Evolutionary conservation across 37 sponge, comb jelly and placozoan species (phyloP).

Genomic region (Beroe forskalii): DNA sequence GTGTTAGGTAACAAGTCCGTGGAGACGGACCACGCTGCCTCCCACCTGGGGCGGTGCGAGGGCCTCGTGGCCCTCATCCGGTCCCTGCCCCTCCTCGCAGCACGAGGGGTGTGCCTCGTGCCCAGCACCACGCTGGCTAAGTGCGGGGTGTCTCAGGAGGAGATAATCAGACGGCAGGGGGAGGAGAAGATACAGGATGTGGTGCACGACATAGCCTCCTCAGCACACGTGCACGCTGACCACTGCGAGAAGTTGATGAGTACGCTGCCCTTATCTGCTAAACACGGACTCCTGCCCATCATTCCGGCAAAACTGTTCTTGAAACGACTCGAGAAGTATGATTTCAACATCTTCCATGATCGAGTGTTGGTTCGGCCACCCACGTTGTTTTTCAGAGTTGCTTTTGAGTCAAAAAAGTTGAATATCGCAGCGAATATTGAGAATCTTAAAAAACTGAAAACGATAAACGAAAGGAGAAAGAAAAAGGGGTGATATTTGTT

Average conservation of each 20-base stretch:
- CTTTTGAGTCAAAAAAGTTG: neutral
- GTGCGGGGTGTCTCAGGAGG: constrained; percentile 17
- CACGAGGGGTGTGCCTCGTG: neutral
- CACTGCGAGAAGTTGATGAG: neutral
- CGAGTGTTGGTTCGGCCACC: neutral
- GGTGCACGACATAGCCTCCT: constrained; percentile 39
- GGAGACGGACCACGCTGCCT: constrained; percentile 38
- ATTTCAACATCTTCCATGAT: neutral
- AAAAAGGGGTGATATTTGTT: no score
- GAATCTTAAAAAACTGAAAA: neutral
- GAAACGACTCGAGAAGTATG: constrained; percentile 6
- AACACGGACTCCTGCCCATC: neutral
- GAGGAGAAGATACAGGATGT: constrained; percentile 13
- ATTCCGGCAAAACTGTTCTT: neutral
- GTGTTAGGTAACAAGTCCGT: neutral
- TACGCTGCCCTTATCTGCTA: neutral
- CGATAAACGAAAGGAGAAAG: no score
- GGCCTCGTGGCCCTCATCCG: neutral
- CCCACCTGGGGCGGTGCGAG: constrained; percentile 45
- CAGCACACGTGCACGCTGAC: constrained; percentile 37
- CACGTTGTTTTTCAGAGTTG: neutral
- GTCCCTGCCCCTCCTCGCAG: constrained; percentile 22
- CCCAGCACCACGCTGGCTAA: constrained; percentile 12
- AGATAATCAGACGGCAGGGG: neutral
- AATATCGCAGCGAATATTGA: neutral